Evolutionary conservation across 1,140 invertebrate species (phyloP), one percentile per base, ranked within the genome.

Genomic region (Hycleus phaleratus): DNA sequence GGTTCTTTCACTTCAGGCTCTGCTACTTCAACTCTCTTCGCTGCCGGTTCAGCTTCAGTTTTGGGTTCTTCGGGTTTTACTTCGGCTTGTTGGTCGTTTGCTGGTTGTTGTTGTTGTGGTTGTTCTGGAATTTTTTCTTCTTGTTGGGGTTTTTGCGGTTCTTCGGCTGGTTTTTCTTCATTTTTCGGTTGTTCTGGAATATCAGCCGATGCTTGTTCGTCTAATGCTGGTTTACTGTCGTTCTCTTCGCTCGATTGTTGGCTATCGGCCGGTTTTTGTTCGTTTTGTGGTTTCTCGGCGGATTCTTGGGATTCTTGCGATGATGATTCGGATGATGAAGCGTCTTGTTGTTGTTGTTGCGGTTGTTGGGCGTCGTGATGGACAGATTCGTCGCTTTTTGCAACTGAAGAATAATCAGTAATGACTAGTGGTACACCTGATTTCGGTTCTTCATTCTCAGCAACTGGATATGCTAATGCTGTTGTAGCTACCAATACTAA

Each of bases 241-340:
- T 54, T 61, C 18, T 56, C 39, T 57, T 61, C 60, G 7, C 53
- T 45, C 51, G 39, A 38, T 46, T 10, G 8, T 8, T 43, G 51
- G 10, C 49, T 47, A 12, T 52, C 50, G 47, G 39, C 49, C 10
- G 56, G 49, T 60, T 61, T 62, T 9, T 26, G n/a, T 43, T 60
- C 57, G 50, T 59, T 47, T n/a, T 25, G 46, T 12, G 49, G 42
- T 12, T 51, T 57, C 40, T 64, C 66, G 24, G 51, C 38, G 0
- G 64, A 67, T 43, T 62, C 61, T 45, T 63, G 64, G 5, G 59
- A 47, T 42, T 42, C 40, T 11, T 42, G 9, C 5, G 59, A 59
- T 12, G 55, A 45, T 1, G 54, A 50, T 26, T 61, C 57, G n/a
- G 57, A 52, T 58, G 83, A 85, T 60, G 82, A 79, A 12, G 57